phyloP scores from a whole-genome alignment of 2,888 invertebrate genomes.

The Lepeophtheirus nordmannii region DNA sequence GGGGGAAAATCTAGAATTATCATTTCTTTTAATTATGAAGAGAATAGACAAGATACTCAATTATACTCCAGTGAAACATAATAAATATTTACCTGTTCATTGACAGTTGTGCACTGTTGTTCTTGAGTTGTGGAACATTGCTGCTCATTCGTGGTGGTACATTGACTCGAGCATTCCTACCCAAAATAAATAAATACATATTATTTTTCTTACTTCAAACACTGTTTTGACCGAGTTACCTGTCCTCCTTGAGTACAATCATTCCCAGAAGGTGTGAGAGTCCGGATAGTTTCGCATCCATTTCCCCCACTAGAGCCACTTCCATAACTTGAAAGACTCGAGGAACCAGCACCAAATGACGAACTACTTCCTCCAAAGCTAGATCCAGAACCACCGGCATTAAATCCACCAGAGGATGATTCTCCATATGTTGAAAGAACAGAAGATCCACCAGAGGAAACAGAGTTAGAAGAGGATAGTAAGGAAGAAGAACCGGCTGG shows the following conservation, averaged over 20 bases:
- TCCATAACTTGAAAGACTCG: not conserved
- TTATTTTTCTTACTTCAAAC: no score
- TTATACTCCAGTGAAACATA: no score
- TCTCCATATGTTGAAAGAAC: not conserved
- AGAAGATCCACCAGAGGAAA: no score
- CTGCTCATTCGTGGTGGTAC: conserved; percentile 21
- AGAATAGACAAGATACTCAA: no score
- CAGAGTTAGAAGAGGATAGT: no score
- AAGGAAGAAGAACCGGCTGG: no score
- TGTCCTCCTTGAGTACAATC: conserved; percentile 22
- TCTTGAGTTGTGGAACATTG: conserved; percentile 16
- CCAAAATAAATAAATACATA: not conserved
- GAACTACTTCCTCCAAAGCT: not conserved
- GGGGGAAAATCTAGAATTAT: no score
- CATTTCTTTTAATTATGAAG: no score
- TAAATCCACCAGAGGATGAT: not conserved
- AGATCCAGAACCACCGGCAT: not conserved
- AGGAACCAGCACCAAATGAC: not conserved
- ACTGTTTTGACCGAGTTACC: not conserved
- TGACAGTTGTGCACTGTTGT: conserved; percentile 18
- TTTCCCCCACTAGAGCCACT: not conserved
- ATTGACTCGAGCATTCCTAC: conserved; percentile 8
- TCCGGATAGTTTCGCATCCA: conserved; percentile 16
- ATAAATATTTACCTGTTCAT: conserved; percentile 6
- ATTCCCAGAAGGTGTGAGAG: not conserved